These are phyloP conservation scores for Trichomalopsis sarcophagae DNA, from an alignment of 1,140 invertebrate genomes.

Conservation along the genomic window DNA sequence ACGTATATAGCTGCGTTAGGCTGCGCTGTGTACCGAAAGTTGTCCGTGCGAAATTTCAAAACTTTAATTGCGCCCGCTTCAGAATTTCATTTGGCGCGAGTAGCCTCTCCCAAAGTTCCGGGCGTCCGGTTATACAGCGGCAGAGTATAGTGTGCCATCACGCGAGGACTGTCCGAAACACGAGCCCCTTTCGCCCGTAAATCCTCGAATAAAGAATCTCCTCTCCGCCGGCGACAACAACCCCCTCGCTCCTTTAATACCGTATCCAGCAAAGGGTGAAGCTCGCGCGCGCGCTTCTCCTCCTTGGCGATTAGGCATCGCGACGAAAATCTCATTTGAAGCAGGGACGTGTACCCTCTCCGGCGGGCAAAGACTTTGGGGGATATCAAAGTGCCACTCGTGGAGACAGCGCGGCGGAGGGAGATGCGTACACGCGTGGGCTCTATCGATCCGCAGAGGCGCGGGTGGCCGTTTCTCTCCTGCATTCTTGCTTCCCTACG, in stretches of 20 bases:
- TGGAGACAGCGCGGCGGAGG: not conserved
- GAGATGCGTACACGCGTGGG: not conserved
- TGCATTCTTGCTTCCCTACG: constrained; percentile 37
- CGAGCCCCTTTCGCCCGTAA: not conserved
- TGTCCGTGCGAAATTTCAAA: constrained; percentile 13
- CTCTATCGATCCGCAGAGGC: constrained; percentile 31
- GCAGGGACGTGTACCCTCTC: not conserved
- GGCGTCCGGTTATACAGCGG: not conserved
- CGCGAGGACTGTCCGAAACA: not conserved
- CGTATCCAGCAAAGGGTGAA: not conserved
- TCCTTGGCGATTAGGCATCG: constrained; percentile 17
- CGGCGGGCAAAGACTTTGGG: not conserved
- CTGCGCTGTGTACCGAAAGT: not conserved
- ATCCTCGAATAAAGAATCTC: constrained; percentile 14
- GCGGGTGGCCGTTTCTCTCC: not conserved
- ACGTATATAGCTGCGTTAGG: no score
- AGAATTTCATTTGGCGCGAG: constrained; percentile 40
- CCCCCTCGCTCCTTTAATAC: not conserved
- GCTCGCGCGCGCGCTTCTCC: not conserved
- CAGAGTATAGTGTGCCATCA: not conserved
- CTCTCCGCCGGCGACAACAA: not conserved
- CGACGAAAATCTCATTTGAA: constrained; percentile 44
- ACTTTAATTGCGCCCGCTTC: constrained; percentile 39
- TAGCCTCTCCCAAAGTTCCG: not conserved
- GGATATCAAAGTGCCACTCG: constrained; percentile 48